phyloP scores from a whole-genome alignment of 2,888 invertebrate genomes.

The Macrosiphum euphorbiae region DNA sequence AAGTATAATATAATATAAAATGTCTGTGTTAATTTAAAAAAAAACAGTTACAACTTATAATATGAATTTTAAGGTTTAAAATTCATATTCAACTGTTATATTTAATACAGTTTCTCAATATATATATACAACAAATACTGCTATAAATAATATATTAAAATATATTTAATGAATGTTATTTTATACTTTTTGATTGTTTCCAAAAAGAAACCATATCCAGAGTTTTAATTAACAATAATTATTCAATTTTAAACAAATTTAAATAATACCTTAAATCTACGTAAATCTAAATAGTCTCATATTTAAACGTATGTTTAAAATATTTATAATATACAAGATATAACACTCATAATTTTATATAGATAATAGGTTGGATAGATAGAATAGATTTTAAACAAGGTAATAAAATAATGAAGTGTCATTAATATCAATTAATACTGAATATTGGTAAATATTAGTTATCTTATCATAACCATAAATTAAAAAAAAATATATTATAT shows the following conservation, averaged over 20 bases:
- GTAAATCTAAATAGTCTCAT: too few species aligned
- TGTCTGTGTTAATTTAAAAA: not conserved
- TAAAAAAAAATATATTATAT: not conserved
- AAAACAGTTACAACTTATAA: not conserved
- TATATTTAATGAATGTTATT: not conserved
- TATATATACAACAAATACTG: not conserved
- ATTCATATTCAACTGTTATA: not conserved
- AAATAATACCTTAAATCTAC: not conserved
- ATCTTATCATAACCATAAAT: not conserved
- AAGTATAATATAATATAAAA: not conserved
- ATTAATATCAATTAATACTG: not conserved
- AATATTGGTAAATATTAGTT: not conserved
- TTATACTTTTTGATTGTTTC: not conserved
- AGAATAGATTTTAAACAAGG: too few species aligned
- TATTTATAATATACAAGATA: not conserved
- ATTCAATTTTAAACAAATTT: not conserved
- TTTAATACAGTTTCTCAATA: not conserved
- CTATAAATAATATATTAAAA: not conserved
- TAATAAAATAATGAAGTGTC: not conserved
- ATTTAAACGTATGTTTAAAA: too few species aligned
- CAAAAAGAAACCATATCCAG: not conserved
- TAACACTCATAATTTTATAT: too few species aligned
- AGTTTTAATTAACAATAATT: not conserved
- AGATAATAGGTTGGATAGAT: too few species aligned
- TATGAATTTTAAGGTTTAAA: not conserved